Base-by-base conservation (phyloP, 2,888 invertebrate species). In the Chrysina gloriosa region DNA sequence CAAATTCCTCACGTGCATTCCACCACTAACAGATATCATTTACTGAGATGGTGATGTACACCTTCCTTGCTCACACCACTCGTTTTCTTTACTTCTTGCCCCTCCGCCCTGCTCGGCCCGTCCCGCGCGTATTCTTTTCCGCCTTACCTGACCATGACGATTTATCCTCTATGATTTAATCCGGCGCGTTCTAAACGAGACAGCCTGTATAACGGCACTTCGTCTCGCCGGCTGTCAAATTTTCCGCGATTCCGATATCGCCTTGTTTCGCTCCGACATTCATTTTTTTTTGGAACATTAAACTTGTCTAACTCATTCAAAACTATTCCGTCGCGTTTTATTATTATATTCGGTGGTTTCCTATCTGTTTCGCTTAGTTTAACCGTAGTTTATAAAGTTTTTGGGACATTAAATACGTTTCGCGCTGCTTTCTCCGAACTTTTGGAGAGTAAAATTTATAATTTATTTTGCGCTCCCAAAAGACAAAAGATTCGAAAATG, bases 1-100 rank as follows among this genome's bases (percentile, higher is more conserved):
- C 71, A 70, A 74, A 74, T 74, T 75, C 74, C 72, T 73, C 74
- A 72, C 75, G 71, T 74, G 72, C 74, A 75, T 74, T 74, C 72
- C 71, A 66, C 68, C 70, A 71, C 72, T 70, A 73, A 72, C 68
- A 70, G 72, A 73, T 72, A 71, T 71, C 74, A 73, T 75, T 73
- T 73, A 72, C 70, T 56, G 66, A 69, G 63, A 45, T 45, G 52
- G 56, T 56, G 34, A 65, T 63, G 65, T 63, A 63, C 61, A 52
- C 48, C 27, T 61, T 56, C 25, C 67, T 31, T 31, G 48, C 63
- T 69, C 66, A 34, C 63, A 63, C 67, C 67, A 48, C 50, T 56
- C 34, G 48, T 67, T 64, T 68, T 47, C 58, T 66, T 66, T 56
- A 56, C 45, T 31, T 31, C 42, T 52, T 25, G n/a, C 21, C 63